phyloP scores from a whole-genome alignment of 2,888 invertebrate genomes.

The Ceriagrion tenellum region DNA sequence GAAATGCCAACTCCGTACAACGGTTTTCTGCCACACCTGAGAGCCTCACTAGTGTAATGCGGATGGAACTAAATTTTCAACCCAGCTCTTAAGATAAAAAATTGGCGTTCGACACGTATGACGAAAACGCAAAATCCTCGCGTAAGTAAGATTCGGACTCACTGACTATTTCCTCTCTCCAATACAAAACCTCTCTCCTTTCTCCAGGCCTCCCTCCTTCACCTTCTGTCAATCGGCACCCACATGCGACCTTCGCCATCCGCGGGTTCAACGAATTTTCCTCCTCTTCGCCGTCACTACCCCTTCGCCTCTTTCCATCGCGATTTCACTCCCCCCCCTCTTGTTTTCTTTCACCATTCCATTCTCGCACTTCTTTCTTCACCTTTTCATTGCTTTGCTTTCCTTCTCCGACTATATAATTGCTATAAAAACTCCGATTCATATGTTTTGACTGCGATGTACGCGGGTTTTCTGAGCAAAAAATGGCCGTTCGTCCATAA shows the following conservation, averaged over 20 bases:
- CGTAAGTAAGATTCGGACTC: background rate
- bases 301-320: background rate
- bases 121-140: background rate
- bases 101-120: background rate
- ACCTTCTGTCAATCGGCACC: background rate
- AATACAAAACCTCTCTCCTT: background rate
- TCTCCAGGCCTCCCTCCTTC: background rate
- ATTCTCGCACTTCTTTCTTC: background rate
- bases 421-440: no score
- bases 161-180: background rate
- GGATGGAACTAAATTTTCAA: no score
- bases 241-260: constrained; percentile 6
- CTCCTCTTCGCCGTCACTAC: background rate
- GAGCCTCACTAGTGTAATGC: no score
- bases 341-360: background rate
- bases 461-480: no score
- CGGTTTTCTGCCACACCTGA: no score
- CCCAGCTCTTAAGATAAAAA: no score
- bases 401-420: background rate
- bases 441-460: no score
- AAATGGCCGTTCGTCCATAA: no score
- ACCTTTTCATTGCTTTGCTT: background rate
- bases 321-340: background rate
- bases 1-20: no score
- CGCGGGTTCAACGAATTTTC: background rate